A percentile compares a stretch with the other conserved stretches of the same genome.
Conservation (phyloP, 1,140 invertebrate species). For the Prorops nasuta region DNA sequence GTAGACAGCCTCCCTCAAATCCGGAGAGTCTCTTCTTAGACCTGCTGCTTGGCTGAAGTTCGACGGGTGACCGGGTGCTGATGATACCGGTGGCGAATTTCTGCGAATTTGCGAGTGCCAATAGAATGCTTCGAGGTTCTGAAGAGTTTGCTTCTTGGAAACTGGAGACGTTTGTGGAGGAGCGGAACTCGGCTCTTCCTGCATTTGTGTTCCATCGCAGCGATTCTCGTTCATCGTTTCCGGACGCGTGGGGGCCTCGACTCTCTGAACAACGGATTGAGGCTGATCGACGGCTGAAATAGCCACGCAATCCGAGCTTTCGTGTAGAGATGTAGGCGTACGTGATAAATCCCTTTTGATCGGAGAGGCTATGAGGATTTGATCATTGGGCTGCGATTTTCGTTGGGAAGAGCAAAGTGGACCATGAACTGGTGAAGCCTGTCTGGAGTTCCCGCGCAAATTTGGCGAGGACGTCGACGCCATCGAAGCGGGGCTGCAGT, state of each 20-base stretch:
- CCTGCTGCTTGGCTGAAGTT: not conserved
- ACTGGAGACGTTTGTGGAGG: conserved; percentile 39
- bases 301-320: too few relatives aligned
- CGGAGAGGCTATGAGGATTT: conserved; percentile 51
- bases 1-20: conserved; percentile 45
- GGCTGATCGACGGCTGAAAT: not conserved
- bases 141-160: conserved; percentile 44
- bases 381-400: conserved; percentile 42
- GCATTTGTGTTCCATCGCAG: too few relatives aligned
- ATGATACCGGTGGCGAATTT: not conserved
- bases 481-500: too few relatives aligned
- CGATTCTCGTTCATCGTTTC: too few relatives aligned
- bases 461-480: conserved; percentile 26
- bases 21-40: conserved; percentile 31
- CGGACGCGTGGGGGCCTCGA: conserved; percentile 2
- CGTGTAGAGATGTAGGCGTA: too few relatives aligned
- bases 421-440: not conserved
- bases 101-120: conserved; percentile 49
- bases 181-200: too few relatives aligned
- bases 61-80: too few relatives aligned
- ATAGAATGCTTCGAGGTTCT: conserved; percentile 46
- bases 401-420: conserved; percentile 20
- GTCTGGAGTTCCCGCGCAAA: conserved; percentile 39
- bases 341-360: conserved; percentile 30
- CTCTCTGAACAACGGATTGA: not conserved